Evolutionary conservation across 2,888 invertebrate genomes (phyloP).

Genomic region (Xestia xanthographa): DNA sequence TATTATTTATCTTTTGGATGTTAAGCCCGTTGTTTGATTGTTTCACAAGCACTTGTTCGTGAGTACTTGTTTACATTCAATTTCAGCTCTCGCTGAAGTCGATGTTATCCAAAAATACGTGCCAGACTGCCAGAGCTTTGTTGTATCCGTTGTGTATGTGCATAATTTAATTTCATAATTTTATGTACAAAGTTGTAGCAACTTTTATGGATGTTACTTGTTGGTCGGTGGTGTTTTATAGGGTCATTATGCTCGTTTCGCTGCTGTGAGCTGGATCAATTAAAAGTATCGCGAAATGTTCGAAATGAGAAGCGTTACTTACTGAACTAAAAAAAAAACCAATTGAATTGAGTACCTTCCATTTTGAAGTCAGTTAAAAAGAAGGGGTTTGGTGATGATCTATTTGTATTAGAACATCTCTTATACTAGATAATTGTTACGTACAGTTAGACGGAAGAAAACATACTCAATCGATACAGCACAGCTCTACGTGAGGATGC

Average conservation of each 20-base stretch:
- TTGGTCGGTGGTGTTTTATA: slow-evolving; percentile 48
- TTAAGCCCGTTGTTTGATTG: slow-evolving; percentile 33
- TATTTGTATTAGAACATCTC: background rate
- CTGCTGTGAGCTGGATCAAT: slow-evolving; percentile 21
- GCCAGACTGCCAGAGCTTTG: slow-evolving; percentile 1
- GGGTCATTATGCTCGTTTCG: slow-evolving; percentile 33
- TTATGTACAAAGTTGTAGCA: slow-evolving; percentile 54
- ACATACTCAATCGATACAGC: too few relatives aligned
- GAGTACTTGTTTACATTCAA: slow-evolving; percentile 40
- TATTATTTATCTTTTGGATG: slow-evolving; percentile 31
- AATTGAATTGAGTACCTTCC: too few relatives aligned
- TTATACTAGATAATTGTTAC: too few relatives aligned
- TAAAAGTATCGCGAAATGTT: slow-evolving; percentile 20
- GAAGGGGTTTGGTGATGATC: background rate
- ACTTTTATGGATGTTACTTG: slow-evolving; percentile 53
- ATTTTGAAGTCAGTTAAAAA: too few relatives aligned
- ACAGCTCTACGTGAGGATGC: too few relatives aligned
- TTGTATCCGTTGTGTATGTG: slow-evolving; percentile 43
- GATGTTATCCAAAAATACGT: slow-evolving; percentile 43
- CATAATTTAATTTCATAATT: slow-evolving; percentile 57
- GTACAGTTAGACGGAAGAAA: too few relatives aligned
- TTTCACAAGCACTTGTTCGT: background rate
- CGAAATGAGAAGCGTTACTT: background rate
- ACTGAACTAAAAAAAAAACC: too few relatives aligned
- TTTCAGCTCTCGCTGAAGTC: slow-evolving; percentile 32